Evolutionary conservation across 2,888 invertebrate species (phyloP).

Genomic region (Thymelicus sylvestris): DNA sequence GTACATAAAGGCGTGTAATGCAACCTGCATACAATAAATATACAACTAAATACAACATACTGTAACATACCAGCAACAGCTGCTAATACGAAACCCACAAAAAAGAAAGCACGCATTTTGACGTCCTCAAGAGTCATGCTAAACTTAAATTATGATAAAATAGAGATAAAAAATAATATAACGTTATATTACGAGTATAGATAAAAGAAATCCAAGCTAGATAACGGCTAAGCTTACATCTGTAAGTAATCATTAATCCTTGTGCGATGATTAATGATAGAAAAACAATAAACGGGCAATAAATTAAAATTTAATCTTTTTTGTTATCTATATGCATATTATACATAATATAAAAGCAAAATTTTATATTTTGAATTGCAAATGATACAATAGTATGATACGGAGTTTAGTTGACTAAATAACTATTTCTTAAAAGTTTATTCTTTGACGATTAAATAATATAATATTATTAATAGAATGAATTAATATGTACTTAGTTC

Average conservation of each 20-base stretch:
- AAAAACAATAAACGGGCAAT: not conserved
- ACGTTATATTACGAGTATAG: not conserved
- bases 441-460: too few species aligned
- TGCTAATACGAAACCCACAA: slow-evolving; percentile 4
- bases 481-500: too few species aligned
- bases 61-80: slow-evolving; percentile 13
- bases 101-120: slow-evolving; percentile 6
- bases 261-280: not conserved
- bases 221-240: too few species aligned
- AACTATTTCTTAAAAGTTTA: too few species aligned
- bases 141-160: not conserved
- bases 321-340: not conserved
- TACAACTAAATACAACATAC: not conserved
- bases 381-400: not conserved
- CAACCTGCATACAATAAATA: not conserved
- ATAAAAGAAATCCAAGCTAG: not conserved
- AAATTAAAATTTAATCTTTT: not conserved
- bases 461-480: too few species aligned
- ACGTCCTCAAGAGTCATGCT: not conserved
- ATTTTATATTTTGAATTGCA: not conserved
- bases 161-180: too few species aligned
- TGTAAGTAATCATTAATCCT: not conserved
- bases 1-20: too few species aligned
- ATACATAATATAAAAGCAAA: not conserved
- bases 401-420: not conserved